Evolutionary conservation across 2,113 vertebrate genomes (phyloP).

Genomic region (Merops nubicus): DNA sequence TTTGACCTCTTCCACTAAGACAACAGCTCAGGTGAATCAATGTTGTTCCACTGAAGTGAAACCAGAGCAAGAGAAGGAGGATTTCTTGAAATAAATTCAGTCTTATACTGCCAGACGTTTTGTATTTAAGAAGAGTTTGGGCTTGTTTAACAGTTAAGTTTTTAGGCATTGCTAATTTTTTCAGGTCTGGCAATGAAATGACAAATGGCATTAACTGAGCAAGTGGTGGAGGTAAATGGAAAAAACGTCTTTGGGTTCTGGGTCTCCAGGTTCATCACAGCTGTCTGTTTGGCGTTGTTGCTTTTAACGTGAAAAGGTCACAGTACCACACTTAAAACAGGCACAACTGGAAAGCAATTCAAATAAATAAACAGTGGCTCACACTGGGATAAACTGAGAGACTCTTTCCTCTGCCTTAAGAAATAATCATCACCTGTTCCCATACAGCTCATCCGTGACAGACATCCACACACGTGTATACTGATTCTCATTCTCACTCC

Average conservation of each 20-base stretch:
- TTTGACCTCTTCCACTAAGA: background rate
- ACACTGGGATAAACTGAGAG: background rate
- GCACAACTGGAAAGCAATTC: background rate
- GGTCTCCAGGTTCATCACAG: background rate
- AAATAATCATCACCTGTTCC: background rate
- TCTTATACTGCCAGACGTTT: background rate
- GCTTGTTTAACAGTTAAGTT: background rate
- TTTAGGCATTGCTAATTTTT: background rate
- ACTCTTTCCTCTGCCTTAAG: background rate
- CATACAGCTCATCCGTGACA: background rate
- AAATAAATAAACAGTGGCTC: background rate
- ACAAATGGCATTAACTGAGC: background rate
- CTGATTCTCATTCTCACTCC: accelerated
- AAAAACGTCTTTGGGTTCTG: background rate
- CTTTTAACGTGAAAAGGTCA: background rate
- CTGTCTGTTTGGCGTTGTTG: accelerated
- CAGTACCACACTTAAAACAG: background rate
- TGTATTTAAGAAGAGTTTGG: background rate
- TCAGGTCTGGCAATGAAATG: background rate
- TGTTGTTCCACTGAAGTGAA: background rate
- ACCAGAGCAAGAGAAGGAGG: background rate
- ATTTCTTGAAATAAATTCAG: background rate
- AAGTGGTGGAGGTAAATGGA: background rate
- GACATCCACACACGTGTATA: background rate
- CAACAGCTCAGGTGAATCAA: background rate